Evolutionary conservation across 2,797 vertebrate species (phyloP).

Genomic region (Sebastes minor): DNA sequence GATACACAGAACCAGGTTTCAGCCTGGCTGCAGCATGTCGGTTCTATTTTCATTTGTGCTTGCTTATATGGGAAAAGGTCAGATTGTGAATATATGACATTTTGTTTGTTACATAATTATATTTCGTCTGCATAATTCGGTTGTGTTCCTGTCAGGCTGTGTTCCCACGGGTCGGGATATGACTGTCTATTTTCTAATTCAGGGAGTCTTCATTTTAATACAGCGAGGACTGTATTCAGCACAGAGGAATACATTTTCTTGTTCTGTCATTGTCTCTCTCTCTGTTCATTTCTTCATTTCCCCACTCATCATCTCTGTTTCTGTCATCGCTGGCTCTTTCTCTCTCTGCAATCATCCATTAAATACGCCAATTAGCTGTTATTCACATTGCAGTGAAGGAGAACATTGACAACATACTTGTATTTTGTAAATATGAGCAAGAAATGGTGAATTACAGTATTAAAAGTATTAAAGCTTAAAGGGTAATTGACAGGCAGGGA

Average conservation of each 20-base stretch:
- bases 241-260: neutral
- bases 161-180: neutral
- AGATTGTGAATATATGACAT: conserved; percentile 18
- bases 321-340: neutral
- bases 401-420: neutral
- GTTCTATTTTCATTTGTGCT: conserved; percentile 9
- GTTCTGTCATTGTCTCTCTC: neutral
- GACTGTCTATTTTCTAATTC: conserved; percentile 25
- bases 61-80: conserved; percentile 27
- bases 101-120: conserved; percentile 18
- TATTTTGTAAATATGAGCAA: neutral
- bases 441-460: neutral
- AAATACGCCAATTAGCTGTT: neutral
- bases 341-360: neutral
- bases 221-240: neutral
- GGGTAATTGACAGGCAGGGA: neutral
- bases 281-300: neutral
- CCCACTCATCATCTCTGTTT: neutral
- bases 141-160: conserved; percentile 16
- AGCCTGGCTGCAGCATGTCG: neutral
- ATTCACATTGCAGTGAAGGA: neutral
- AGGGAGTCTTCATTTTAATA: conserved; percentile 1
- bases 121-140: conserved; percentile 8
- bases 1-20: neutral
- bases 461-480: neutral